A percentile compares a stretch with the other conserved stretches of the same genome.
These are phyloP conservation scores for Cheilosia grossa DNA, from an alignment of 2,888 invertebrate genomes.

Conservation along the genomic window DNA sequence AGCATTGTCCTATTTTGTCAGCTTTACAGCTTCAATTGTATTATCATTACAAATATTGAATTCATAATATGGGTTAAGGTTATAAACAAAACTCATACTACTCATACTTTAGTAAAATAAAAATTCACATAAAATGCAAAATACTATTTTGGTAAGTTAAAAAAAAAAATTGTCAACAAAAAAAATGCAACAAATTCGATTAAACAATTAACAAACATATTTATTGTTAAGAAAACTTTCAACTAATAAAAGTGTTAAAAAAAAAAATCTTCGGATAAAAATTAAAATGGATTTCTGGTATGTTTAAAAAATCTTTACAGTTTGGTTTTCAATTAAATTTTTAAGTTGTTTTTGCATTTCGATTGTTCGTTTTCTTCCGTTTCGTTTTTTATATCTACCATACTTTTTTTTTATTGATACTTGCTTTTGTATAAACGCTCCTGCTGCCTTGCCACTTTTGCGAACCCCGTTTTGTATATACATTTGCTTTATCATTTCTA, in stretches of 20 bases:
- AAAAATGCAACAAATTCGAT: slow-evolving; percentile 68
- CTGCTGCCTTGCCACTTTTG: slow-evolving; percentile 32
- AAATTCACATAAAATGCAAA: slow-evolving; percentile 20
- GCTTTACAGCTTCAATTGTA: slow-evolving; percentile 9
- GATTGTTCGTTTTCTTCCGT: slow-evolving; percentile 38
- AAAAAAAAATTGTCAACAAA: slow-evolving; percentile 8
- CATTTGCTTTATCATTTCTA: background rate
- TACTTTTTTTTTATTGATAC: background rate
- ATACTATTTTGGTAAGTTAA: slow-evolving; percentile 54
- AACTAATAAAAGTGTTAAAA: slow-evolving; percentile 26
- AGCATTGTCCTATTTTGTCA: slow-evolving; percentile 5
- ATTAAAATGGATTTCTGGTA: slow-evolving; percentile 44
- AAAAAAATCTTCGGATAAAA: slow-evolving; percentile 18
- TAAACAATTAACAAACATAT: slow-evolving; percentile 21
- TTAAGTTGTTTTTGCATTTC: slow-evolving; percentile 43
- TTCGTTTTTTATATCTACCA: slow-evolving; percentile 20
- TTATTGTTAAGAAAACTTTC: slow-evolving; percentile 41
- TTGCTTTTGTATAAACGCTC: slow-evolving; percentile 27
- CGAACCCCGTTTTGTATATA: background rate
- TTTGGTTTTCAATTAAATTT: slow-evolving; percentile 25
- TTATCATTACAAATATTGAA: slow-evolving; percentile 1
- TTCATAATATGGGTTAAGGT: slow-evolving; percentile 41
- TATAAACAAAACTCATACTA: slow-evolving; percentile 23
- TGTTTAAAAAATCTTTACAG: slow-evolving; percentile 38
- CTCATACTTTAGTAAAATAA: slow-evolving; percentile 29